Conservation (phyloP, 2,888 invertebrate species). For the Germaria angustata region DNA sequence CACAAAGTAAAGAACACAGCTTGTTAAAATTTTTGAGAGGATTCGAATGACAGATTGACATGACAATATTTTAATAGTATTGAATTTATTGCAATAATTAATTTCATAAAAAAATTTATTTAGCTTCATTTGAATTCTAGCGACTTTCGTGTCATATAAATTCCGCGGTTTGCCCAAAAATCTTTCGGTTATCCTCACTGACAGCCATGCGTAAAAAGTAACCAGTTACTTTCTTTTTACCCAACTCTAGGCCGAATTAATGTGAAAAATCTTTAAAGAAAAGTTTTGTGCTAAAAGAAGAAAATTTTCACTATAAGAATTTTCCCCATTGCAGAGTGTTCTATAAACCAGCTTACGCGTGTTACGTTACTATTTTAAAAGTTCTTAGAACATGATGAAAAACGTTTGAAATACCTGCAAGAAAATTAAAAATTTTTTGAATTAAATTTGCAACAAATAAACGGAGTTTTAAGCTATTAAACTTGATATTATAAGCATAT, state of each 20-base stretch:
- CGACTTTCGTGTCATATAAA: background rate
- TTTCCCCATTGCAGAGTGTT: slow-evolving; percentile 61
- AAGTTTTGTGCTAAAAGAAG: slow-evolving; percentile 48
- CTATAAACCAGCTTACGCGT: slow-evolving; percentile 62
- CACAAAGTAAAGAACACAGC: too few relatives aligned
- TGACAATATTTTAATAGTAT: too few relatives aligned
- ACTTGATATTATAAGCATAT: too few relatives aligned
- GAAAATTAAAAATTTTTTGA: background rate
- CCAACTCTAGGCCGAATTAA: slow-evolving; percentile 26
- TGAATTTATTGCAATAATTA: too few relatives aligned
- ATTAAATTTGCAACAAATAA: slow-evolving; percentile 1
- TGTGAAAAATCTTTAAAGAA: slow-evolving; percentile 61
- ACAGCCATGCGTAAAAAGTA: background rate
- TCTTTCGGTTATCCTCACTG: background rate
- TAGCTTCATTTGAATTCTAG: too few relatives aligned
- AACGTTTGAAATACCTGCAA: slow-evolving; percentile 1
- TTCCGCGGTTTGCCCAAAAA: background rate
- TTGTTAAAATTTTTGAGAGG: too few relatives aligned
- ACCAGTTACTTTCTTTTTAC: background rate
- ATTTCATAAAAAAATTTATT: too few relatives aligned
- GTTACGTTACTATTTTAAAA: slow-evolving; percentile 51
- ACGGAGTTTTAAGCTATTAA: background rate
- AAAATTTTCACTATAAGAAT: slow-evolving; percentile 66
- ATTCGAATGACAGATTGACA: too few relatives aligned
- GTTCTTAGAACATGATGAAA: slow-evolving; percentile 25